phyloP scores from a whole-genome alignment of 2,113 vertebrate genomes.

The Anhinga rufa region DNA sequence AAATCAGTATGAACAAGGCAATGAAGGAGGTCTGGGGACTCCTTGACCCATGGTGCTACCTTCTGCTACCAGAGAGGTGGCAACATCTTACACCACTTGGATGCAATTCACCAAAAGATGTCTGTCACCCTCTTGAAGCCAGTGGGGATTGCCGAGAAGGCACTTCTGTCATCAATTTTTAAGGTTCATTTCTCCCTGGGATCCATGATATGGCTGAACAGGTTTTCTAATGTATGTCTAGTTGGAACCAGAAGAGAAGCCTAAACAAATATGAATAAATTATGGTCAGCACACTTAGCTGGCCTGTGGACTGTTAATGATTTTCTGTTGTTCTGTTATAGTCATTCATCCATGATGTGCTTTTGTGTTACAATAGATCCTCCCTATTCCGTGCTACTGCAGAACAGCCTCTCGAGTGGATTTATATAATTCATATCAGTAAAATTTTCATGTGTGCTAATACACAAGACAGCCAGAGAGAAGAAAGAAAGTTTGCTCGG shows the following conservation, averaged over 20 bases:
- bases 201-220: background rate
- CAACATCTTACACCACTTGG: background rate
- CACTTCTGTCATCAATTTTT: background rate
- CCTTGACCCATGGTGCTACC: background rate
- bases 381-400: background rate
- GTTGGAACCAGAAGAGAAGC: background rate
- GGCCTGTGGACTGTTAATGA: background rate
- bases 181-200: background rate
- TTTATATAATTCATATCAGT: background rate
- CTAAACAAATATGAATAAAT: background rate
- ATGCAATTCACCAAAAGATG: background rate
- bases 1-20: background rate
- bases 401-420: background rate
- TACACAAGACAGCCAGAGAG: background rate
- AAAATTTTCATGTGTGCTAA: conserved; percentile 17
- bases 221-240: background rate
- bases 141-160: background rate
- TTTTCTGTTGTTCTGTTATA: conserved; percentile 6
- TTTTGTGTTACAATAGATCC: background rate
- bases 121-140: background rate
- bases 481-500: background rate
- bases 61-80: background rate
- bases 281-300: background rate
- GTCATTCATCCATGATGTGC: background rate
- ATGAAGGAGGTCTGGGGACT: background rate